Evolutionary conservation across 1,140 invertebrate genomes (phyloP).

Genomic region (Drosophila carrolli): DNA sequence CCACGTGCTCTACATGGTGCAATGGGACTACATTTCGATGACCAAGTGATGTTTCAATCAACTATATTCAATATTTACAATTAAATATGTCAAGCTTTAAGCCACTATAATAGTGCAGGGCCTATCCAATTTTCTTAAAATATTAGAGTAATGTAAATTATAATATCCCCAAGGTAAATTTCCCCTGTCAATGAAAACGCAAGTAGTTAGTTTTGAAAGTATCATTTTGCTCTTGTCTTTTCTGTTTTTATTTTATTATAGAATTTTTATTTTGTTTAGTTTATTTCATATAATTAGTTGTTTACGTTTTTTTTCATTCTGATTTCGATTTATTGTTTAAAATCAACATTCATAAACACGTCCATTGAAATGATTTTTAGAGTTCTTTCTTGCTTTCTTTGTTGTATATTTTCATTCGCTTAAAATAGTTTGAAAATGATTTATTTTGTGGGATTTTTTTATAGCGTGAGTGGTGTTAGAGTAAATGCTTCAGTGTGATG

Average conservation of each 20-base stretch:
- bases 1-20: constrained; percentile 45
- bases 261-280: constrained; percentile 70
- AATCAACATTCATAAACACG: constrained; percentile 75
- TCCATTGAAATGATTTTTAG: constrained; percentile 75
- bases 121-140: too few relatives aligned
- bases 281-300: constrained; percentile 67
- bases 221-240: constrained; percentile 66
- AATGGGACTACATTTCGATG: constrained; percentile 39
- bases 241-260: constrained; percentile 70
- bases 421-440: constrained; percentile 50
- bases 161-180: too few relatives aligned
- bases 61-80: too few relatives aligned
- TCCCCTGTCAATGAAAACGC: constrained; percentile 6
- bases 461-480: constrained; percentile 33
- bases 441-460: constrained; percentile 20
- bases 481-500: constrained; percentile 32
- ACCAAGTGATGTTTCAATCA: background rate
- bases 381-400: constrained; percentile 32
- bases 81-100: background rate
- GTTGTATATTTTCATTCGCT: constrained; percentile 39
- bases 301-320: constrained; percentile 50
- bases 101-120: too few relatives aligned
- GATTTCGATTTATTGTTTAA: constrained; percentile 71
- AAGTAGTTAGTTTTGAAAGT: constrained; percentile 60
- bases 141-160: too few relatives aligned